These are phyloP conservation scores for Teleogryllus occipitalis DNA, from an alignment of 1,140 invertebrate species.

Conservation along the genomic window DNA sequence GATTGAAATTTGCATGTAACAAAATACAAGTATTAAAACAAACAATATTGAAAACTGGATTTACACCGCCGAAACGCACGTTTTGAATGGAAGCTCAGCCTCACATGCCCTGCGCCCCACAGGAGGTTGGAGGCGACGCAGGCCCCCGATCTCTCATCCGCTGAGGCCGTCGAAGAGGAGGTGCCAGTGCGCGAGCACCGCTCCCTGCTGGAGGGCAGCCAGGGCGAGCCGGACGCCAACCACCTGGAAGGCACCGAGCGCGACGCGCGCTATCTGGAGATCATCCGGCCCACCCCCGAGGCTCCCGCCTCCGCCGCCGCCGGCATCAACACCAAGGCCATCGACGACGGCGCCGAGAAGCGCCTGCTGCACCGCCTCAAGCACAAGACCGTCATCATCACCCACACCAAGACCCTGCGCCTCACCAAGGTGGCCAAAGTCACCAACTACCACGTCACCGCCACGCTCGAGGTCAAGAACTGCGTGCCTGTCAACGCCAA, in stretches of 20 bases:
- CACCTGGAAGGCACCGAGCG: not conserved
- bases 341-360: not conserved
- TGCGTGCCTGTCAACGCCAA: conserved; percentile 29
- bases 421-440: conserved; percentile 33
- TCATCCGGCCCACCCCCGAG: not conserved
- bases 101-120: too few relatives aligned
- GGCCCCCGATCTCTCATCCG: not conserved
- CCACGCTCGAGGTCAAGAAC: conserved; percentile 31
- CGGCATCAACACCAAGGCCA: not conserved
- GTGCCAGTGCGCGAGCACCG: too few relatives aligned
- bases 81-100: too few relatives aligned
- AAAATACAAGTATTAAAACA: too few relatives aligned
- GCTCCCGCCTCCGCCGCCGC: not conserved
- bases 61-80: too few relatives aligned
- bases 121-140: not conserved
- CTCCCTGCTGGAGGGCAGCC: too few relatives aligned
- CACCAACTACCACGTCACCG: conserved; percentile 30
- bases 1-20: too few relatives aligned
- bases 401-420: conserved; percentile 26
- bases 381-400: not conserved
- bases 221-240: not conserved
- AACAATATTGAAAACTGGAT: too few relatives aligned
- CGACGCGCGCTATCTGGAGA: conserved; percentile 8
- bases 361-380: not conserved
- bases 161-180: not conserved